Percentiles rank a stretch among this genome's conserved stretches.
These are phyloP conservation scores for Falcaria lacertinaria DNA, from an alignment of 2,888 invertebrate species.

Conservation along the genomic window DNA sequence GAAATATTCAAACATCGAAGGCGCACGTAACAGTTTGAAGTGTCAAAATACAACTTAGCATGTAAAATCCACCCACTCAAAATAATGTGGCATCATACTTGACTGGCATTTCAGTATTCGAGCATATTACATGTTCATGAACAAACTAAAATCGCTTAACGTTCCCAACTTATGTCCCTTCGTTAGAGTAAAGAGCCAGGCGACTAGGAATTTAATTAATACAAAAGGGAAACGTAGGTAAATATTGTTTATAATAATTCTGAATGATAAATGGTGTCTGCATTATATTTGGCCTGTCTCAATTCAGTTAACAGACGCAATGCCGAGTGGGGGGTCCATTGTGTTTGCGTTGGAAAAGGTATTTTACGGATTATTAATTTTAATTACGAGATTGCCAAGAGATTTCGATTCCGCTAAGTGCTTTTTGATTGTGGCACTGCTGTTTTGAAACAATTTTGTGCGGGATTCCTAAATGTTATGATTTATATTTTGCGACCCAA, in stretches of 20 bases:
- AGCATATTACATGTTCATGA: no score
- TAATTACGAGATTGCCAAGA: constrained; percentile 19
- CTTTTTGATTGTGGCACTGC: constrained; percentile 6
- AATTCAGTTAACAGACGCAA: constrained; percentile 12
- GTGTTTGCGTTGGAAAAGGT: constrained; percentile 10
- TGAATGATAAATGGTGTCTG: constrained; percentile 32
- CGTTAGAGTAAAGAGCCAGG: constrained; percentile 25
- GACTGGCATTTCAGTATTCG: no score
- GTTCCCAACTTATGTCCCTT: constrained; percentile 18
- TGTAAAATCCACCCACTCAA: no score
- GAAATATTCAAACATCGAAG: no score
- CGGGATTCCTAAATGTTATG: neutral
- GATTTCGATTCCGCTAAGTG: constrained; percentile 17
- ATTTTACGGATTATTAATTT: constrained; percentile 25
- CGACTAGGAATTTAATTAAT: constrained; percentile 61
- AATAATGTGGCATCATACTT: no score
- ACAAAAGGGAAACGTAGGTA: constrained; percentile 42
- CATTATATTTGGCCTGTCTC: constrained; percentile 20
- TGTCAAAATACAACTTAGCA: no score
- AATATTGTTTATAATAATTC: constrained; percentile 39
- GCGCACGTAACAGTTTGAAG: no score
- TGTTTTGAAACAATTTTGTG: neutral
- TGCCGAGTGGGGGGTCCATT: constrained; percentile 6
- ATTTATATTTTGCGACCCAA: neutral
- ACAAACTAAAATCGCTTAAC: constrained; percentile 9